Conservation (phyloP, 2,113 vertebrate genomes). For the Panthera uncia region DNA sequence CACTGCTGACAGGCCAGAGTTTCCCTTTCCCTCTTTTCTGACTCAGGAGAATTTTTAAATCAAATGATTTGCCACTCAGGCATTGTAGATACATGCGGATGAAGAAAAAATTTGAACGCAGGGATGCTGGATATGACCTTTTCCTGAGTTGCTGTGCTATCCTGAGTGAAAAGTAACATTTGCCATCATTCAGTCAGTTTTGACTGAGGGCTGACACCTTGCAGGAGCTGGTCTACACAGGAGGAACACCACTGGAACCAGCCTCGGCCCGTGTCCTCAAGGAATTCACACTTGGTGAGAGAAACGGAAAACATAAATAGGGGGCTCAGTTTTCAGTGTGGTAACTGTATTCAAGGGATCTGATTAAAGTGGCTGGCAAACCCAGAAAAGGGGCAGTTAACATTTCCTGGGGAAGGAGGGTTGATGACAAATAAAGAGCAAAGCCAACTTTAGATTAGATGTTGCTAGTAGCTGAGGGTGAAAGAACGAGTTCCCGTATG, state of each 20-base stretch:
- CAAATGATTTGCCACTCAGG: neutral
- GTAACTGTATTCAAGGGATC: neutral
- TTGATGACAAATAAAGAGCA: fast-evolving
- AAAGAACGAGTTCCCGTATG: neutral
- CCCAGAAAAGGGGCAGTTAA: neutral
- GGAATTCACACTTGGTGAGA: neutral
- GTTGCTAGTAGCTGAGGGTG: neutral
- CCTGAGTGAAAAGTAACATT: neutral
- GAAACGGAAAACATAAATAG: fast-evolving
- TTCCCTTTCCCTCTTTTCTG: neutral
- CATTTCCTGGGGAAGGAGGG: neutral
- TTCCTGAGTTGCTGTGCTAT: neutral
- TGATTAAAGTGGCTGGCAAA: fast-evolving
- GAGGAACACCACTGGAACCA: neutral
- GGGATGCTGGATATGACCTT: neutral
- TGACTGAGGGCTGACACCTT: neutral
- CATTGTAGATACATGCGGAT: neutral
- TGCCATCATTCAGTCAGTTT: neutral
- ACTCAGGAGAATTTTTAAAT: constrained; percentile 45
- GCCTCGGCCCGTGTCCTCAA: neutral
- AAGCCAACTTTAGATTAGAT: neutral
- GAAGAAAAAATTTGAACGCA: neutral
- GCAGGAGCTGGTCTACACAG: neutral
- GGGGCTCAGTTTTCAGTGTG: neutral
- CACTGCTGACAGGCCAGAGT: neutral